These are phyloP conservation scores for Rotaria sp. DNA, from an alignment of 2,888 invertebrate species.

Conservation along the genomic window DNA sequence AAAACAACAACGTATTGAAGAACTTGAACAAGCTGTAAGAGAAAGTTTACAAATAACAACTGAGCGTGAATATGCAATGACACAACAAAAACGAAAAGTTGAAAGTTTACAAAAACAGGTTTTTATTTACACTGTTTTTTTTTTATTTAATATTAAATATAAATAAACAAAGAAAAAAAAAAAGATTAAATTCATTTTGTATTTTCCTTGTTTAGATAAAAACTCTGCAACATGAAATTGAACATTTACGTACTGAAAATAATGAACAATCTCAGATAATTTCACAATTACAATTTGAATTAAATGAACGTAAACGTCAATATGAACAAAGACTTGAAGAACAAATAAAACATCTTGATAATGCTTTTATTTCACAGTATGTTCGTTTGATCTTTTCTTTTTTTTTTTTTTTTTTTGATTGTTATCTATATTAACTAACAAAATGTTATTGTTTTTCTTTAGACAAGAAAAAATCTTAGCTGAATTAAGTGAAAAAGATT, in stretches of 20 bases:
- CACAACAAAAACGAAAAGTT: slow-evolving; percentile 55
- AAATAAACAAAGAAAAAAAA: too few species aligned
- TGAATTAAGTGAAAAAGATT: slow-evolving; percentile 40
- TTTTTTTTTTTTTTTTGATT: background rate
- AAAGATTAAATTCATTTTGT: too few species aligned
- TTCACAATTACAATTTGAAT: slow-evolving; percentile 32
- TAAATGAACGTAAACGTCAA: slow-evolving; percentile 30
- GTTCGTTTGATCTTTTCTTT: background rate
- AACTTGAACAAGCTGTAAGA: slow-evolving; percentile 74
- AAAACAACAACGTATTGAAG: slow-evolving; percentile 61
- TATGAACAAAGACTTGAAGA: slow-evolving; percentile 38
- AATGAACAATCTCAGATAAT: slow-evolving; percentile 31
- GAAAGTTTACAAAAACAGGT: slow-evolving; percentile 44
- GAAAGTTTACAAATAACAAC: slow-evolving; percentile 65
- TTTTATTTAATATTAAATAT: too few species aligned
- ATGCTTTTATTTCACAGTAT: slow-evolving; percentile 39
- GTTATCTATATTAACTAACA: too few species aligned
- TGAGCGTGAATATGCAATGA: slow-evolving; percentile 58
- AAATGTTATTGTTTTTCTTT: background rate
- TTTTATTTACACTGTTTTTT: background rate
- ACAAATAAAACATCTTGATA: slow-evolving; percentile 38
- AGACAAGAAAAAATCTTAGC: slow-evolving; percentile 38
- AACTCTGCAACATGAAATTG: slow-evolving; percentile 24
- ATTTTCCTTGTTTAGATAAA: slow-evolving; percentile 24
- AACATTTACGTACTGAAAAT: slow-evolving; percentile 14